Conservation (phyloP, 2,888 invertebrate species). For the Pyrocoelia pectoralis region DNA sequence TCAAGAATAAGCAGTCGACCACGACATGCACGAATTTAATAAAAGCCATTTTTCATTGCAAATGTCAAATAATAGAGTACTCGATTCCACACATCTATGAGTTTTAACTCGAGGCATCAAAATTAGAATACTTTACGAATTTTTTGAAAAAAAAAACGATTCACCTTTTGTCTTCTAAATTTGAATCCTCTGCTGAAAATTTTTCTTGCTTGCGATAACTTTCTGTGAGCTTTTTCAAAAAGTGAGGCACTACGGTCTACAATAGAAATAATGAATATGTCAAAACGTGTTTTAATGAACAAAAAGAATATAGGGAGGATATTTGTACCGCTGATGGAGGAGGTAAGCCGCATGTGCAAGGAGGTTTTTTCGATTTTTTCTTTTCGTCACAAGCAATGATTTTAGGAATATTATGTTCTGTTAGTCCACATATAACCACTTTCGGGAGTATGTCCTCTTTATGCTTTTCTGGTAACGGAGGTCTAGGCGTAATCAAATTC, state of each 20-base stretch:
- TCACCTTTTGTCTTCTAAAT: conserved; percentile 72
- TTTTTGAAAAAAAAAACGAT: no score
- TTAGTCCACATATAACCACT: conserved; percentile 64
- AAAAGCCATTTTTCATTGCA: conserved; percentile 6
- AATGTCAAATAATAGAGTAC: not conserved
- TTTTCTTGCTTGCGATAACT: conserved; percentile 74
- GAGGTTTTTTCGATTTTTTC: conserved; percentile 39
- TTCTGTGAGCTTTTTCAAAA: conserved; percentile 67
- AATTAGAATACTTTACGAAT: no score
- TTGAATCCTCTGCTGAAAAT: conserved; percentile 71
- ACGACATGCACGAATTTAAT: conserved; percentile 16
- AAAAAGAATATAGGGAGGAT: no score
- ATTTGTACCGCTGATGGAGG: not conserved
- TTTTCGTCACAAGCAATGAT: conserved; percentile 63
- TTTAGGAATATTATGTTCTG: conserved; percentile 63
- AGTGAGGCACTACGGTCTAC: conserved; percentile 50
- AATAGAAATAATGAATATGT: no score
- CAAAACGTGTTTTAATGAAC: not conserved
- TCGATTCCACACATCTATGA: no score
- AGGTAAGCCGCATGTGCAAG: not conserved
- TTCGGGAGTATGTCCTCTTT: conserved; percentile 60
- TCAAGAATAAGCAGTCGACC: not conserved
- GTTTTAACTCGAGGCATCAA: no score
- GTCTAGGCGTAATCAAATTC: conserved; percentile 48
- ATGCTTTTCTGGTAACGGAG: conserved; percentile 27